These are phyloP conservation scores for Caenorhabditis sp. DNA, from an alignment of 2,888 invertebrate genomes.

Conservation along the genomic window DNA sequence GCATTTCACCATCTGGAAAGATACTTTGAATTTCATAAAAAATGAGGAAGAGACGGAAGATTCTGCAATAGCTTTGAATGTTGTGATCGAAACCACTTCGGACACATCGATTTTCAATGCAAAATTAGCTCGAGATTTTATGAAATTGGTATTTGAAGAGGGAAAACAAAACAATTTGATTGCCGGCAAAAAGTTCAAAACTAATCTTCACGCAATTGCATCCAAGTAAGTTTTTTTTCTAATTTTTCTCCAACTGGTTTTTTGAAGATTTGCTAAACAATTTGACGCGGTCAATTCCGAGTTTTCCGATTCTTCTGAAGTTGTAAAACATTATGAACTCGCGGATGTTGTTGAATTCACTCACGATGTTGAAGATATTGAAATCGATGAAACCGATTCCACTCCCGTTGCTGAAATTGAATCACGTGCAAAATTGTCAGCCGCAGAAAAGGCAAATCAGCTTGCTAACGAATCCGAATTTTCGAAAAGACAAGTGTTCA, in stretches of 20 bases:
- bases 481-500: constrained; percentile 39
- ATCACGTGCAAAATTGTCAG: constrained; percentile 21
- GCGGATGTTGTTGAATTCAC: constrained; percentile 15
- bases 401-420: not conserved
- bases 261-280: constrained; percentile 20
- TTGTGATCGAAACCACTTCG: constrained; percentile 13
- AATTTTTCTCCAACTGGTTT: not conserved
- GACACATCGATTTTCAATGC: constrained; percentile 12
- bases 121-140: constrained; percentile 7
- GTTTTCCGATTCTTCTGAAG: constrained; percentile 9
- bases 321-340: constrained; percentile 14
- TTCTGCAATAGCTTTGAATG: constrained; percentile 2
- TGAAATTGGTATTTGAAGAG: constrained; percentile 21
- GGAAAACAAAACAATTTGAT: constrained; percentile 9
- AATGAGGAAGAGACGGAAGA: constrained; percentile 15
- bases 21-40: constrained; percentile 38
- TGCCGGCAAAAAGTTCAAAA: constrained; percentile 21
- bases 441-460: constrained; percentile 28
- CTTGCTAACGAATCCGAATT: constrained; percentile 40
- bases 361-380: constrained; percentile 4
- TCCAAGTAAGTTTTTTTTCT: not conserved
- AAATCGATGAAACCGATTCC: not conserved
- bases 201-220: constrained; percentile 18
- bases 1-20: constrained; percentile 49
- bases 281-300: constrained; percentile 17